phyloP scores from a whole-genome alignment of 2,113 vertebrate genomes.

The Salvelinus sp. region DNA sequence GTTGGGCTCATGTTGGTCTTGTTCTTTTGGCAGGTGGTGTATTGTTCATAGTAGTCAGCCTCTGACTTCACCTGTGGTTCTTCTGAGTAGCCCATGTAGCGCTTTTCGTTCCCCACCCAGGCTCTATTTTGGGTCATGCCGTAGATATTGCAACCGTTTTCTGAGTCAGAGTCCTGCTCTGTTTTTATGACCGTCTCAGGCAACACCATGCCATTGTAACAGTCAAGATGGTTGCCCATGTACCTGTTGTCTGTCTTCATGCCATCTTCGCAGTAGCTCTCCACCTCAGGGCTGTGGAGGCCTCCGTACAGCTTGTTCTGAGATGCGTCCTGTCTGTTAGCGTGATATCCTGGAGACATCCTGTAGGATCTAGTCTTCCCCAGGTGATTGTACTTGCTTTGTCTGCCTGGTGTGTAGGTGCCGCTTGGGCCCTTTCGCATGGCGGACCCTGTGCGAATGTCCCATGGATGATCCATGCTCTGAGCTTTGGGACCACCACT shows the following conservation, averaged over 20 bases:
- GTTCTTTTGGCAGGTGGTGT: constrained; percentile 63
- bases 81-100: constrained; percentile 56
- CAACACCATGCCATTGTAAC: constrained; percentile 49
- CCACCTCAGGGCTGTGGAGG: constrained; percentile 46
- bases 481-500: constrained; percentile 55
- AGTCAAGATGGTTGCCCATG: constrained; percentile 42
- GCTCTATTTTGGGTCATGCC: constrained; percentile 29
- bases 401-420: constrained; percentile 48
- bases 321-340: constrained; percentile 54
- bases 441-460: constrained; percentile 50
- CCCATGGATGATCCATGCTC: constrained; percentile 45
- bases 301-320: constrained; percentile 39
- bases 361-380: constrained; percentile 56
- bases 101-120: constrained; percentile 69
- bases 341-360: constrained; percentile 51
- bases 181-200: constrained; percentile 77
- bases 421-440: constrained; percentile 34
- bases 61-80: constrained; percentile 77
- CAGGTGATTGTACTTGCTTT: constrained; percentile 53
- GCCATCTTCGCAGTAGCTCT: constrained; percentile 46
- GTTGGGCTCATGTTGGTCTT: constrained; percentile 55
- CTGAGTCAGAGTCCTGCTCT: constrained; percentile 75
- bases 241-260: constrained; percentile 57
- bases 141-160: constrained; percentile 60
- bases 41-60: constrained; percentile 49